Base-by-base conservation (phyloP, 1,140 invertebrate genomes). In the Gonatopus flavifemur region DNA sequence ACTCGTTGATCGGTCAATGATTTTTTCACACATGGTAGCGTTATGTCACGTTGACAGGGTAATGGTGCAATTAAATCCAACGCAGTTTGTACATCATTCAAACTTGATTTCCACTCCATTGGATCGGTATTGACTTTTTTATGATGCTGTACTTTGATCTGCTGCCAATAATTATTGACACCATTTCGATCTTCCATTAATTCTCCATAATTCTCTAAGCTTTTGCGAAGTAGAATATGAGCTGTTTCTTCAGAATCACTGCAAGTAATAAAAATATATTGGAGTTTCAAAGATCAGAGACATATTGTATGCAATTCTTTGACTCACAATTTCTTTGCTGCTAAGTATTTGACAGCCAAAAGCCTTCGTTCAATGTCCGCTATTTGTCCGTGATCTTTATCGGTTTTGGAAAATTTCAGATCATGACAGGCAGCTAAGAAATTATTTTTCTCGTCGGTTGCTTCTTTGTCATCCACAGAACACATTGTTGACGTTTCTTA, bases 101-200 rank as follows among this genome's bases (percentile, higher is more conserved):
- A 55, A 24, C 53, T 42, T 3, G 55, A 54, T 33, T 59, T 61
- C 71, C 71, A 78, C 10, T 67, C 42, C 2, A 38, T 33, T 24
- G 65, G 60, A 45, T 69, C 47, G 24, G 68, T 68, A 38, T 58
- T 50, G 0, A 50, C 37, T 6, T 57, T 51, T 3, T 53, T 9
- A n/a, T n/a, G n/a, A 18, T 57, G 55, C 35, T 66, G 38, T 33
- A 25, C 50, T 44, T 67, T 64, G n/a, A 73, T 57, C 20, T 69
- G 57, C 22, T 61, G 49, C 67, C 66, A 68, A 33, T 74, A 72
- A 62, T 70, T 70, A 39, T 71, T 69, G 19, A 71, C 19, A 7
- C 47, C 60, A 20, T 44, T 39, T 25, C 16, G 46, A 18, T 62
- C 46, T 15, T 66, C 62, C 7, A 73, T 42, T 10, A 64, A 8